These are phyloP conservation scores for Hepsetus odoe DNA, from an alignment of 2,113 vertebrate genomes.

Conservation along the genomic window DNA sequence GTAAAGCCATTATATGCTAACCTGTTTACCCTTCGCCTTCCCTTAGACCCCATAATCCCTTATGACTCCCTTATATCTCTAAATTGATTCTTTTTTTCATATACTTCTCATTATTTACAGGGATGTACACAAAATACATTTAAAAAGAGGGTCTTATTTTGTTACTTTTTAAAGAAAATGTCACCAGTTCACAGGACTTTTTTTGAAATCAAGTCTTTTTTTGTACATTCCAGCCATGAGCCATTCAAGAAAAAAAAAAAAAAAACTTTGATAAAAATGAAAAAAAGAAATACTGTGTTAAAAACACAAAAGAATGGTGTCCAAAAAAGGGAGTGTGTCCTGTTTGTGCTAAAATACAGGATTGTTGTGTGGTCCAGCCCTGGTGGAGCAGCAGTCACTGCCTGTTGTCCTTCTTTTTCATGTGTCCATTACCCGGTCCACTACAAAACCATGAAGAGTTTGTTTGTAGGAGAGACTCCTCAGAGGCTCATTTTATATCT, in stretches of 20 bases:
- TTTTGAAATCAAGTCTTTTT: conserved; percentile 58
- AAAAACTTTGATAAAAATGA: too few relatives aligned
- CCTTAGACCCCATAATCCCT: conserved; percentile 47
- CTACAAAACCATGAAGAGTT: neutral
- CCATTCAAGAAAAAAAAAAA: conserved; percentile 64
- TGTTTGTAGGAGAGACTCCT: conserved; percentile 45
- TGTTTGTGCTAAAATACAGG: conserved; percentile 50
- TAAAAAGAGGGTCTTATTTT: conserved; percentile 70
- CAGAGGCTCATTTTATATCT: conserved; percentile 59
- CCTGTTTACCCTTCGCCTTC: conserved; percentile 45
- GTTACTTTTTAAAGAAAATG: conserved; percentile 52
- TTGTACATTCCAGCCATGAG: conserved; percentile 71
- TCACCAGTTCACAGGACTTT: conserved; percentile 61
- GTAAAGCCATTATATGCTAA: conserved; percentile 65
- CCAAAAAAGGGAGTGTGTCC: conserved; percentile 23
- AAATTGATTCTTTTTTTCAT: conserved; percentile 67
- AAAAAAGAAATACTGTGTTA: conserved; percentile 59
- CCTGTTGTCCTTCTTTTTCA: conserved; percentile 28
- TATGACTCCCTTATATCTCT: conserved; percentile 69
- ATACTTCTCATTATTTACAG: conserved; percentile 80
- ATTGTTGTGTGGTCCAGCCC: neutral
- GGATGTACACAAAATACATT: conserved; percentile 85
- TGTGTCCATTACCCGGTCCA: conserved; percentile 19
- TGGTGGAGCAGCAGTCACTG: neutral
- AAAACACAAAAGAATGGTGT: conserved; percentile 33